Evolutionary conservation across 2,888 invertebrate genomes (phyloP).

Genomic region (Agrotis exclamationis): DNA sequence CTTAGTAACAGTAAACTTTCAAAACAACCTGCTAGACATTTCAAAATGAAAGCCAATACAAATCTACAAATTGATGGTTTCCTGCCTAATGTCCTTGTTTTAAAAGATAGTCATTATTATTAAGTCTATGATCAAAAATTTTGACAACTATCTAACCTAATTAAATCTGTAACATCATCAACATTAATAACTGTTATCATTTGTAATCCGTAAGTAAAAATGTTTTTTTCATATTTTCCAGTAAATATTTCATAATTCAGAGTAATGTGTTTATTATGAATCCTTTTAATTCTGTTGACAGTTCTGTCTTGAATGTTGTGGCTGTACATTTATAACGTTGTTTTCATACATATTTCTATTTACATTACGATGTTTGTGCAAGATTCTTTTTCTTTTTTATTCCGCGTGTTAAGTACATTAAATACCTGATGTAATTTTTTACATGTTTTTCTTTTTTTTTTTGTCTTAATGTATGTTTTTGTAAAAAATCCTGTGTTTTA

Average conservation of each 20-base stretch:
- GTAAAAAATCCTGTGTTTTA: constrained; percentile 35
- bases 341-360: constrained; percentile 48
- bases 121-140: background rate
- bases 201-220: constrained; percentile 6
- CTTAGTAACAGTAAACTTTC: constrained; percentile 11
- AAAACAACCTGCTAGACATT: background rate
- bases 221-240: background rate
- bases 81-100: background rate
- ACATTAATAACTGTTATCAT: background rate
- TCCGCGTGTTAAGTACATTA: constrained; percentile 24
- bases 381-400: constrained; percentile 10
- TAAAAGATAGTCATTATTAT: background rate
- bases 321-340: constrained; percentile 38
- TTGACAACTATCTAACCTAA: background rate
- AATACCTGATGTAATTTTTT: constrained; percentile 23
- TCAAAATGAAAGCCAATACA: background rate
- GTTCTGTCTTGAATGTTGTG: constrained; percentile 30
- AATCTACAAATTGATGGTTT: background rate
- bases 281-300: constrained; percentile 36
- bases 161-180: background rate
- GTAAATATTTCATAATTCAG: constrained; percentile 18
- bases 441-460: constrained; percentile 8
- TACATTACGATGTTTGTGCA: constrained; percentile 17
- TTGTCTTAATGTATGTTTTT: constrained; percentile 3
- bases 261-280: constrained; percentile 39